A percentile compares a stretch with the other conserved stretches of the same genome.
These are phyloP conservation scores for Barbus barbus DNA, from an alignment of 2,113 vertebrate genomes.

Conservation along the genomic window DNA sequence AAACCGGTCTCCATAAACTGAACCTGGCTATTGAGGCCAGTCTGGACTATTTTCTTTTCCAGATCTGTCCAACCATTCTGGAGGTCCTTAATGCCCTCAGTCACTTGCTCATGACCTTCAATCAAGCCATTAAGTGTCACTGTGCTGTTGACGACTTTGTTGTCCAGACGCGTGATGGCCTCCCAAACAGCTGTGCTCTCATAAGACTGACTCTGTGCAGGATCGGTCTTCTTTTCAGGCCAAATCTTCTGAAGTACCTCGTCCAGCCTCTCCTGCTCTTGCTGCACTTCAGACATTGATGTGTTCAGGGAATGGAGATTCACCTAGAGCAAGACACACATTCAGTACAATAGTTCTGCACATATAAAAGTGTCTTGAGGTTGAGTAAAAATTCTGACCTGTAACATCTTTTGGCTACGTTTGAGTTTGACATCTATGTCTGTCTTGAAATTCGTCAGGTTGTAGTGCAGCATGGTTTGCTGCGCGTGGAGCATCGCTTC, in stretches of 20 bases:
- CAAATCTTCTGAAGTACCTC: constrained; percentile 59
- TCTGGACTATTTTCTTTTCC: constrained; percentile 70
- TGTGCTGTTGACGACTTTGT: constrained; percentile 70
- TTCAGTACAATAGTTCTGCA: neutral
- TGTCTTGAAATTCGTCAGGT: too few species aligned
- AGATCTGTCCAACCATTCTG: constrained; percentile 67
- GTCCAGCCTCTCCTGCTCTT: constrained; percentile 73
- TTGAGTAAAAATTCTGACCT: too few species aligned
- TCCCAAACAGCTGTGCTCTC: constrained; percentile 61
- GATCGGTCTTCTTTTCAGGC: neutral
- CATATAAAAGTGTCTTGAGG: too few species aligned
- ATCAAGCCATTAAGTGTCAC: constrained; percentile 60
- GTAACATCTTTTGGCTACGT: too few species aligned
- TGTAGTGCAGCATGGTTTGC: too few species aligned
- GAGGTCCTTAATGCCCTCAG: constrained; percentile 65
- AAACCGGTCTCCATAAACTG: constrained; percentile 85
- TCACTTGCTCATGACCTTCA: constrained; percentile 59
- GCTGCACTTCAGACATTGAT: constrained; percentile 70
- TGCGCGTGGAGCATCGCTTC: too few species aligned
- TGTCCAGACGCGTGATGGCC: constrained; percentile 61
- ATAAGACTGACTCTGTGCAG: neutral
- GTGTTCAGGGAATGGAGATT: constrained; percentile 70
- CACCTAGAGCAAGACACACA: constrained; percentile 52
- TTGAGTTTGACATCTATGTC: too few species aligned
- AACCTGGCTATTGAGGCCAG: constrained; percentile 71